Evolutionary conservation across 2,888 invertebrate genomes (phyloP).

Genomic region (Dorcus hopei): DNA sequence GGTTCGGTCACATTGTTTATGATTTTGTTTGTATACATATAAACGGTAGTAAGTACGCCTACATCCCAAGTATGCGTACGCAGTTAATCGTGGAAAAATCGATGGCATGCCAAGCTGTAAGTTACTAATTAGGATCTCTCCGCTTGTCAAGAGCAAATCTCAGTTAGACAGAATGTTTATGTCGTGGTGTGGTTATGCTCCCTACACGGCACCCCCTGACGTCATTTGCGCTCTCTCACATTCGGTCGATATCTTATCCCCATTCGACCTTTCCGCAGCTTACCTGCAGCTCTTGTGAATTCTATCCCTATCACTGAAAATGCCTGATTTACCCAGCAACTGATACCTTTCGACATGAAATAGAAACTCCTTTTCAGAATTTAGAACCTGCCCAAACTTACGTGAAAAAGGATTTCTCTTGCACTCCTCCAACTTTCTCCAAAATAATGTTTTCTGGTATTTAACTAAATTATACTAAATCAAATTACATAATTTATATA

Average conservation of each 20-base stretch:
- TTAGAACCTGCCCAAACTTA: too few relatives aligned
- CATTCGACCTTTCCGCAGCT: slow-evolving; percentile 24
- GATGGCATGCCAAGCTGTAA: background rate
- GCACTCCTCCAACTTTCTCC: too few relatives aligned
- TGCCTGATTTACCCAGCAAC: too few relatives aligned
- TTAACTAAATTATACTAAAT: too few relatives aligned
- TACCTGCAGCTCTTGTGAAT: slow-evolving; percentile 18
- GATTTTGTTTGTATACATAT: background rate
- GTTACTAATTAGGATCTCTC: too few relatives aligned
- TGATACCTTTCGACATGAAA: too few relatives aligned
- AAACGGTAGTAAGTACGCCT: background rate
- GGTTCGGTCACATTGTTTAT: slow-evolving; percentile 22
- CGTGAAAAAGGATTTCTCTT: too few relatives aligned
- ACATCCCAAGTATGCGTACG: background rate
- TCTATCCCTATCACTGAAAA: slow-evolving; percentile 8
- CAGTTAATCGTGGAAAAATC: background rate
- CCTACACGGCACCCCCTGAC: slow-evolving; percentile 21
- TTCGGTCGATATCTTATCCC: slow-evolving; percentile 26
- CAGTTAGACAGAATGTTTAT: background rate
- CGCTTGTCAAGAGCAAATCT: background rate
- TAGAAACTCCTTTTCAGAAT: too few relatives aligned
- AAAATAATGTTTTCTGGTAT: too few relatives aligned
- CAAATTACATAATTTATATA: too few relatives aligned
- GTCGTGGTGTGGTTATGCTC: slow-evolving; percentile 1
- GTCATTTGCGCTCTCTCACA: slow-evolving; percentile 24